These are phyloP conservation scores for Xestia ashworthii DNA, from an alignment of 2,888 invertebrate genomes.

Conservation along the genomic window DNA sequence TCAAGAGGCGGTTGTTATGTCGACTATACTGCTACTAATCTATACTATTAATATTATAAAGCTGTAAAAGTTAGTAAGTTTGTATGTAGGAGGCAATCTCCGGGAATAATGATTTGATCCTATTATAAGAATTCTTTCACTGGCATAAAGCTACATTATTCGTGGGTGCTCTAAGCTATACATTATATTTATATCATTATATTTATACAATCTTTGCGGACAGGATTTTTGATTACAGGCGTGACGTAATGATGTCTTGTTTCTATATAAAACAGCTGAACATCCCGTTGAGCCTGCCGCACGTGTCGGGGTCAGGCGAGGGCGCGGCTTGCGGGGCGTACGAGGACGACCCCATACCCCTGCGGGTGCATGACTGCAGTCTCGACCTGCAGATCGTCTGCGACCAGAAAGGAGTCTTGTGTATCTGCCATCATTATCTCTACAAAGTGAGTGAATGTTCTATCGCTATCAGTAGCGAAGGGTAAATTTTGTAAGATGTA, in stretches of 20 bases:
- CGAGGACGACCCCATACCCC: conserved; percentile 95
- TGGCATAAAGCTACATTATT: too few relatives aligned
- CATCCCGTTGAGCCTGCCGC: conserved; percentile 95
- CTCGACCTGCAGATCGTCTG: conserved; percentile 95
- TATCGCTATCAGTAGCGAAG: neutral
- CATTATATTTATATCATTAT: too few relatives aligned
- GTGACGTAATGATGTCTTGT: neutral
- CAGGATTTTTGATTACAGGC: neutral
- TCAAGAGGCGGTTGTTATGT: neutral
- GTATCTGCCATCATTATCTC: conserved; percentile 94
- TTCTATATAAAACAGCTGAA: conserved; percentile 91
- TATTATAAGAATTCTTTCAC: too few relatives aligned
- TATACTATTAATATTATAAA: too few relatives aligned
- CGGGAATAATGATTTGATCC: too few relatives aligned
- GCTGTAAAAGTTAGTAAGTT: too few relatives aligned
- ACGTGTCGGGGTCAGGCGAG: conserved; percentile 89
- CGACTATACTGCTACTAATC: neutral
- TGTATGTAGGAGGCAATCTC: too few relatives aligned
- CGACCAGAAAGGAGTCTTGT: conserved; percentile 93
- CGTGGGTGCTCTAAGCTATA: too few relatives aligned
- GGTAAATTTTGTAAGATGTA: too few relatives aligned
- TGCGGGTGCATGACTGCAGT: conserved; percentile 95
- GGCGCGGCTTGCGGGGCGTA: conserved; percentile 92
- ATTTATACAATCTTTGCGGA: too few relatives aligned
- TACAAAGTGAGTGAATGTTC: conserved; percentile 91